phyloP scores from a whole-genome alignment of 2,888 invertebrate species.

The Cinara cedri region DNA sequence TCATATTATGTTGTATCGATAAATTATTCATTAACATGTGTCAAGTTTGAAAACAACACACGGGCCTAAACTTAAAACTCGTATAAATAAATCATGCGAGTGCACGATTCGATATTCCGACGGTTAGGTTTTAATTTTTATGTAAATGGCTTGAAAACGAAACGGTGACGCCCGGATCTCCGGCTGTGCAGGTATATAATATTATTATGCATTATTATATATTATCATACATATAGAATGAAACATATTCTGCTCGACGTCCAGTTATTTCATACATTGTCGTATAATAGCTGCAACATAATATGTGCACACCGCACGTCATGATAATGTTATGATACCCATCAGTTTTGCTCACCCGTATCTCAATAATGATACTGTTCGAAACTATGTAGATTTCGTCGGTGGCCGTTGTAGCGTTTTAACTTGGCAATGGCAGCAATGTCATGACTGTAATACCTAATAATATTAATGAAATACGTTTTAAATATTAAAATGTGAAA shows the following conservation, averaged over 20 bases:
- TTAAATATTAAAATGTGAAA: no score
- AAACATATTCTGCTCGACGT: constrained; percentile 9
- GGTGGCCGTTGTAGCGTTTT: neutral
- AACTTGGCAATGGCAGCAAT: no score
- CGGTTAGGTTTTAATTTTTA: constrained; percentile 17
- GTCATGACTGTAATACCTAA: no score
- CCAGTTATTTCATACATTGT: neutral
- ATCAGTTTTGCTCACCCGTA: neutral
- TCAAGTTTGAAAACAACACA: neutral
- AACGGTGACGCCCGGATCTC: neutral
- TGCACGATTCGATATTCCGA: constrained; percentile 5
- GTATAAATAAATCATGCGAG: constrained; percentile 31
- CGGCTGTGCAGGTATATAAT: no score
- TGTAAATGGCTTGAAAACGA: constrained; percentile 28
- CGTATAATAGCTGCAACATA: neutral
- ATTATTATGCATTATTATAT: no score
- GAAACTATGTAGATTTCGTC: neutral
- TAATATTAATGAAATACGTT: no score
- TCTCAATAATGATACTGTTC: neutral
- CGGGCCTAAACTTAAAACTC: neutral
- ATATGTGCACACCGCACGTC: neutral
- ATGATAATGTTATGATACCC: neutral
- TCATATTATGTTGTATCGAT: neutral
- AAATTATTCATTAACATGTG: constrained; percentile 27
- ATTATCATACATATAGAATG: neutral